Evolutionary conservation across 2,797 vertebrate genomes (phyloP).

Genomic region (Pangasius sanitwongsei): DNA sequence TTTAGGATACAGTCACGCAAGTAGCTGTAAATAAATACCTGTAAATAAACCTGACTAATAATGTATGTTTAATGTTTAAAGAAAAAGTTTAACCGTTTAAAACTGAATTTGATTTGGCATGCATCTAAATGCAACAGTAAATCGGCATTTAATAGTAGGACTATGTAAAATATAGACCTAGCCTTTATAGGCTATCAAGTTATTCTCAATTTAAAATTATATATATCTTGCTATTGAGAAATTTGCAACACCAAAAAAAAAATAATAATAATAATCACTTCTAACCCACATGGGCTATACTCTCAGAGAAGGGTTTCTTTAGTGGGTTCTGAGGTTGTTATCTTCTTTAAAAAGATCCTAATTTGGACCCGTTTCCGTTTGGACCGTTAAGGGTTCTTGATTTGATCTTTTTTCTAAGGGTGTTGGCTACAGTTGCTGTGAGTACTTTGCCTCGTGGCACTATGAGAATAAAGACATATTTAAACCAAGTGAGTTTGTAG

Average conservation of each 20-base stretch:
- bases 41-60: background rate
- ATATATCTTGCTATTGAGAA: background rate
- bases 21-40: background rate
- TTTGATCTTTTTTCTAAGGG: background rate
- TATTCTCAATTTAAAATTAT: background rate
- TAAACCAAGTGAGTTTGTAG: background rate
- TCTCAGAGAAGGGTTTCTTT: background rate
- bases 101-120: background rate
- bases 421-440: background rate
- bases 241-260: background rate
- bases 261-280: background rate
- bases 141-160: background rate
- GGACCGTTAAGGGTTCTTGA: background rate
- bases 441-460: conserved; percentile 6
- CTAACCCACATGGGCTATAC: background rate
- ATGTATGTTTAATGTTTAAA: background rate
- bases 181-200: background rate
- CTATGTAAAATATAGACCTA: background rate
- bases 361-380: background rate
- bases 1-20: background rate
- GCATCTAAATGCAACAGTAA: background rate
- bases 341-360: background rate
- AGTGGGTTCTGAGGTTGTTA: background rate
- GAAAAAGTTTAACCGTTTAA: background rate
- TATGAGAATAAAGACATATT: background rate